Evolutionary conservation across 1,140 invertebrate species (phyloP).

Genomic region (Leptestheria dahalacensis): DNA sequence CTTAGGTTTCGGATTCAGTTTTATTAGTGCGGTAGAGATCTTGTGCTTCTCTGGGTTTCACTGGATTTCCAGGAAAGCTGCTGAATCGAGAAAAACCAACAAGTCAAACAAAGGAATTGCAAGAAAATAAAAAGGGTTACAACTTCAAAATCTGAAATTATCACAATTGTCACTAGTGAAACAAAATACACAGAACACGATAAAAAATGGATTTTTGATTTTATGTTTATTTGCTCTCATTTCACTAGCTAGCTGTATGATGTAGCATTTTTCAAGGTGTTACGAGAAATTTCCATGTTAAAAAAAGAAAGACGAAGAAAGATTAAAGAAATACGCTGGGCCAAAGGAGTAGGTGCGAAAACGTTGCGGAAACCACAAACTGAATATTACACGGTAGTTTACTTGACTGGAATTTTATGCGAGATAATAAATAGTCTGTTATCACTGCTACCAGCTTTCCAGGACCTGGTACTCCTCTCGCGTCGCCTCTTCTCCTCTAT

Average conservation of each 20-base stretch:
- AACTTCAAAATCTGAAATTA: neutral
- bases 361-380: too few species aligned
- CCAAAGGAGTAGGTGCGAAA: too few species aligned
- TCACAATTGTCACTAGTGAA: neutral
- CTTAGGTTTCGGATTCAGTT: constrained; percentile 1
- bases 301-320: too few species aligned
- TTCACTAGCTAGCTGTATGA: too few species aligned
- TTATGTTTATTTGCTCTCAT: too few species aligned
- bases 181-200: too few species aligned
- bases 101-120: neutral
- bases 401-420: neutral
- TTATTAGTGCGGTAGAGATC: neutral
- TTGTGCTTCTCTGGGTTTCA: neutral
- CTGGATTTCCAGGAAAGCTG: neutral
- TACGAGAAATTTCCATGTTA: too few species aligned
- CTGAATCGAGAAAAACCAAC: neutral
- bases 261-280: too few species aligned
- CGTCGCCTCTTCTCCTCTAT: neutral
- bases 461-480: neutral
- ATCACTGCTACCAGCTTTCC: neutral
- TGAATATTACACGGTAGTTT: neutral
- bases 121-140: neutral
- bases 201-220: too few species aligned
- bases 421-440: neutral
- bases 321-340: too few species aligned